Conservation (phyloP, 2,797 vertebrate species). For the Coranthus polyacanthus region DNA sequence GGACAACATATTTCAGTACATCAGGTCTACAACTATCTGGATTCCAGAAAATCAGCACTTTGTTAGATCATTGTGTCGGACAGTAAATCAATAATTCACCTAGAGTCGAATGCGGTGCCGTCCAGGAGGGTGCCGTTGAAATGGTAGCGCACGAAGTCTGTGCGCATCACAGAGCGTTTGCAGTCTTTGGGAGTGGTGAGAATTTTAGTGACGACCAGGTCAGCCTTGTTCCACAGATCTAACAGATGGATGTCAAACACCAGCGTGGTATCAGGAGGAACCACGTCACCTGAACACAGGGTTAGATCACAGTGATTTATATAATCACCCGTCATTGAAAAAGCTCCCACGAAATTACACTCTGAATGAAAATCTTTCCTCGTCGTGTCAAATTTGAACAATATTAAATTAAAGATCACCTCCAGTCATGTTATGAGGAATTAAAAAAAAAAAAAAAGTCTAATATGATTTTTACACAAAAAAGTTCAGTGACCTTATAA, state of each 20-base stretch:
- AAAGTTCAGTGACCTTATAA: too few species aligned
- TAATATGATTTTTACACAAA: too few species aligned
- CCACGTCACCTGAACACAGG: conserved; percentile 73
- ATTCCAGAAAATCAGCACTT: neutral
- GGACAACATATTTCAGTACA: too few species aligned
- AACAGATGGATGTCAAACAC: conserved; percentile 92
- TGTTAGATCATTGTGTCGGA: neutral
- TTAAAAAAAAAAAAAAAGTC: too few species aligned
- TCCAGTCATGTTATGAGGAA: too few species aligned
- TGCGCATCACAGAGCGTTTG: conserved; percentile 90
- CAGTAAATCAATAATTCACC: conserved; percentile 85
- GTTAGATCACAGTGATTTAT: neutral
- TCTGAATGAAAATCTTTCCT: too few species aligned
- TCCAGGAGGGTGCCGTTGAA: conserved; percentile 95
- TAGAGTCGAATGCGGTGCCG: conserved; percentile 91
- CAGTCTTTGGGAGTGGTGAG: conserved; percentile 87
- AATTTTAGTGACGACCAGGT: conserved; percentile 89
- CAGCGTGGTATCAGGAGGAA: conserved; percentile 93
- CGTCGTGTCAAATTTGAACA: too few species aligned
- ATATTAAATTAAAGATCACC: too few species aligned
- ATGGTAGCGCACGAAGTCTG: conserved; percentile 95
- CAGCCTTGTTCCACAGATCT: conserved; percentile 94
- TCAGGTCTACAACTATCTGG: too few species aligned
- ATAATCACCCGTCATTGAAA: too few species aligned
- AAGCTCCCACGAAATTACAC: too few species aligned